Percentiles rank a stretch among this genome's conserved stretches.
phyloP scores from a whole-genome alignment of 2,113 vertebrate species.

The Gymnogyps californianus region DNA sequence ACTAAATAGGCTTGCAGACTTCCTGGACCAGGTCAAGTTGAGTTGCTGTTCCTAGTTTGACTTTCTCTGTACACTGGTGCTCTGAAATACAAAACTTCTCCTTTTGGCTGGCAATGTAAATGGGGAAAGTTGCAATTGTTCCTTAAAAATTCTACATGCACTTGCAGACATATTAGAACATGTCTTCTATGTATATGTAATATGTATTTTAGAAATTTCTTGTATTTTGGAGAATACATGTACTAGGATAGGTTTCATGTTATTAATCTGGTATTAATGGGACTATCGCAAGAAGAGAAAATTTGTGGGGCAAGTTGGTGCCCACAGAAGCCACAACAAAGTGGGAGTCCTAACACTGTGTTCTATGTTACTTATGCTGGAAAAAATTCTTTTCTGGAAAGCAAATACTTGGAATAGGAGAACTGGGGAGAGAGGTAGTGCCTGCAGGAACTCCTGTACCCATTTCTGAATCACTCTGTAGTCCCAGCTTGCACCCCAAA shows the following conservation, averaged over 20 bases:
- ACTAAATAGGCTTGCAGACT: background rate
- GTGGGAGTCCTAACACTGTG: no score
- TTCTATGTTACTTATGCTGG: background rate
- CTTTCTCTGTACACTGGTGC: fast-evolving
- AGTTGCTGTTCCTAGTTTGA: background rate
- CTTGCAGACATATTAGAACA: background rate
- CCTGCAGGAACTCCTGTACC: background rate
- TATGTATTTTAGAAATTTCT: background rate
- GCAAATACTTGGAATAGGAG: background rate
- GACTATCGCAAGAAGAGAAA: background rate
- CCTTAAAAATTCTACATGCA: background rate
- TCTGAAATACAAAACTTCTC: background rate
- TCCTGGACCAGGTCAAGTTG: background rate
- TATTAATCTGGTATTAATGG: background rate
- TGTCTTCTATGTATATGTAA: background rate
- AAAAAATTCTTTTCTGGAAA: background rate
- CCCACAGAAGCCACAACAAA: background rate
- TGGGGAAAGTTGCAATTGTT: background rate
- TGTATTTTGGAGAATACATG: background rate
- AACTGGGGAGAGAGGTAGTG: background rate
- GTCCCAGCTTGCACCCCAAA: background rate
- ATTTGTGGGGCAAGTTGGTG: background rate
- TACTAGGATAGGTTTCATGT: background rate
- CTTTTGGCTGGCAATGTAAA: background rate
- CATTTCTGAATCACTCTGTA: background rate